These are phyloP conservation scores for Bombylius major DNA, from an alignment of 2,888 invertebrate species.

Conservation along the genomic window DNA sequence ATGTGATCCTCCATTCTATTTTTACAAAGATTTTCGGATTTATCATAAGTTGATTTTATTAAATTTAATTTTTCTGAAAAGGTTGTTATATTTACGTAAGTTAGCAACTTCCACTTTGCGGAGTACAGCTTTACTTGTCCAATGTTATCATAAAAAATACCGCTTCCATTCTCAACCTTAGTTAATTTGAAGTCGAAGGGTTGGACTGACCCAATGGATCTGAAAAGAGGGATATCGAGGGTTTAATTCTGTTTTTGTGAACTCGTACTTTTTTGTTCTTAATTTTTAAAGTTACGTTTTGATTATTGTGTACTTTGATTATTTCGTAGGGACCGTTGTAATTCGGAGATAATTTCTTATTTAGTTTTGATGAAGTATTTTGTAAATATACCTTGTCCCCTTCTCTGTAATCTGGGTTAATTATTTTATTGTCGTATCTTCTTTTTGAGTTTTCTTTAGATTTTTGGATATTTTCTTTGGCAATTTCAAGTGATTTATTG, in stretches of 20 bases:
- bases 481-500: slow-evolving; percentile 16
- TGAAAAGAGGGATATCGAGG: neutral
- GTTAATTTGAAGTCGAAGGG: neutral
- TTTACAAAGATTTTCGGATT: neutral
- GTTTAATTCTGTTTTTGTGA: neutral
- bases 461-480: slow-evolving; percentile 16
- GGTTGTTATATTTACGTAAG: slow-evolving; percentile 1
- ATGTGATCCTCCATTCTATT: neutral
- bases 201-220: neutral
- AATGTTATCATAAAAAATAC: slow-evolving; percentile 11
- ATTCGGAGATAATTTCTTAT: slow-evolving; percentile 6
- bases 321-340: too few species aligned
- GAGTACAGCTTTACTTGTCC: slow-evolving; percentile 5
- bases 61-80: neutral
- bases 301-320: too few species aligned
- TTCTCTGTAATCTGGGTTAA: neutral
- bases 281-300: slow-evolving; percentile 4
- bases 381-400: neutral
- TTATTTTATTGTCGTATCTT: neutral
- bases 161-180: slow-evolving; percentile 1
- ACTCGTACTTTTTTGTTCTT: neutral
- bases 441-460: slow-evolving; percentile 22
- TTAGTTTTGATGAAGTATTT: neutral
- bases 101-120: slow-evolving; percentile 3
- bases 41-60: neutral